Conservation (phyloP, 2,888 invertebrate species). For the Drosophila anomalata region DNA sequence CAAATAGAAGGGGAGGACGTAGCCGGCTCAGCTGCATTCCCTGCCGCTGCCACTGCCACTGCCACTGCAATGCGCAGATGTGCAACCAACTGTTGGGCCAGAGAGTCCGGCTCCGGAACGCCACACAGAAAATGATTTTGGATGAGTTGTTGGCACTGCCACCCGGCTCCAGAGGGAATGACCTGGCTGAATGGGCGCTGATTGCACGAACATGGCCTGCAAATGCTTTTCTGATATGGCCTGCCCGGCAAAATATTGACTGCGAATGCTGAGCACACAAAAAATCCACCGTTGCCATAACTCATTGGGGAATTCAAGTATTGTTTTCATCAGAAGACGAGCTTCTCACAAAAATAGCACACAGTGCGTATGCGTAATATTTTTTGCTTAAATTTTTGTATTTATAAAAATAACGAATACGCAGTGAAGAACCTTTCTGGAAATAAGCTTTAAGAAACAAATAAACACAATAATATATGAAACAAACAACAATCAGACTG, state of each 20-base stretch:
- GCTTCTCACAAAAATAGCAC: background rate
- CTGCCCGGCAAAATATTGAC: constrained; percentile 31
- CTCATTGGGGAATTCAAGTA: constrained; percentile 14
- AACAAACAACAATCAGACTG: background rate
- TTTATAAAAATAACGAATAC: background rate
- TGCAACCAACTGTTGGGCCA: constrained; percentile 75
- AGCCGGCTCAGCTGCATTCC: constrained; percentile 3
- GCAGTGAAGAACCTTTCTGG: no score
- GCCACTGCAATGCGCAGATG: constrained; percentile 48
- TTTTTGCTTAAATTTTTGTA: background rate
- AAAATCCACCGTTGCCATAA: constrained; percentile 9
- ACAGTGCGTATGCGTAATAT: background rate
- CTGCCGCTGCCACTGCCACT: constrained; percentile 16
- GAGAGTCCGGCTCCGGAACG: constrained; percentile 6
- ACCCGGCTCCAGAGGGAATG: constrained; percentile 33
- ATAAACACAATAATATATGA: background rate
- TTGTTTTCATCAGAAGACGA: background rate
- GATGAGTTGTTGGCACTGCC: constrained; percentile 29
- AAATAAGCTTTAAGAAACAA: background rate
- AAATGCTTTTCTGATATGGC: constrained; percentile 32
- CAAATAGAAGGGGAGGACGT: constrained; percentile 8
- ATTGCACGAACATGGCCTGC: constrained; percentile 31
- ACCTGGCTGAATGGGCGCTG: constrained; percentile 45
- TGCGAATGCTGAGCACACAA: constrained; percentile 3
- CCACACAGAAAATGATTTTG: background rate